A percentile compares a stretch with the other conserved stretches of the same genome.
These are phyloP conservation scores for Drosophila yakuba DNA, from an alignment of 1,140 invertebrate species.

Conservation along the genomic window DNA sequence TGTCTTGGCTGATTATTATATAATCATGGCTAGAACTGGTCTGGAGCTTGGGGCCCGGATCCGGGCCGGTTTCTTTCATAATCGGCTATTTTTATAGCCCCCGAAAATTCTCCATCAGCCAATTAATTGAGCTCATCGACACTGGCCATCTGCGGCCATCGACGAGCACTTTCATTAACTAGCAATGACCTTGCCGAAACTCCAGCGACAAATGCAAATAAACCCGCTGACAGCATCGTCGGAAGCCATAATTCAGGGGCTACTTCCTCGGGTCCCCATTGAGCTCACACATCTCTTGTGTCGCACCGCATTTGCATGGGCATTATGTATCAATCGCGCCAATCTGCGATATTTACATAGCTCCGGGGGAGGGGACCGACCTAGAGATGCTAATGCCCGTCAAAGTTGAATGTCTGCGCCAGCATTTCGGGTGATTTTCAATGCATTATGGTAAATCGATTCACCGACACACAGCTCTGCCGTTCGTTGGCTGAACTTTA, in stretches of 20 bases:
- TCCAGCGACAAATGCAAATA: constrained; percentile 61
- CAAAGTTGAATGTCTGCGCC: constrained; percentile 77
- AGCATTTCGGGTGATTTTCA: constrained; percentile 61
- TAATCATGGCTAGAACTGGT: constrained; percentile 68
- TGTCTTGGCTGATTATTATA: constrained; percentile 65
- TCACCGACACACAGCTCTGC: constrained; percentile 5
- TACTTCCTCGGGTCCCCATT: constrained; percentile 36
- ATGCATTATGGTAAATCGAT: constrained; percentile 36
- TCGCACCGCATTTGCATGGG: constrained; percentile 28
- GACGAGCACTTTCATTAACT: constrained; percentile 69
- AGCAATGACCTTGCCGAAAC: constrained; percentile 63
- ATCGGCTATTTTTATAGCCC: constrained; percentile 68
- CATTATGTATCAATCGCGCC: constrained; percentile 57
- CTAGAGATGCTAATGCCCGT: constrained; percentile 72
- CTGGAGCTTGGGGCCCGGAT: constrained; percentile 19
- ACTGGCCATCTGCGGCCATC: constrained; percentile 21
- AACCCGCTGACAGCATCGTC: constrained; percentile 14
- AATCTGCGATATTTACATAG: constrained; percentile 32
- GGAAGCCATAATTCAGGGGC: constrained; percentile 52
- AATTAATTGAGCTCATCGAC: constrained; percentile 70
- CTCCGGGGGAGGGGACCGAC: constrained; percentile 41
- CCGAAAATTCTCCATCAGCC: constrained; percentile 57
- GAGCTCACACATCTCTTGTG: constrained; percentile 7
- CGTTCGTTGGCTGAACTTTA: constrained; percentile 68
- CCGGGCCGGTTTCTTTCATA: constrained; percentile 73